Base-by-base conservation (phyloP, 2,797 vertebrate species). In the Gymnocypris eckloni region DNA sequence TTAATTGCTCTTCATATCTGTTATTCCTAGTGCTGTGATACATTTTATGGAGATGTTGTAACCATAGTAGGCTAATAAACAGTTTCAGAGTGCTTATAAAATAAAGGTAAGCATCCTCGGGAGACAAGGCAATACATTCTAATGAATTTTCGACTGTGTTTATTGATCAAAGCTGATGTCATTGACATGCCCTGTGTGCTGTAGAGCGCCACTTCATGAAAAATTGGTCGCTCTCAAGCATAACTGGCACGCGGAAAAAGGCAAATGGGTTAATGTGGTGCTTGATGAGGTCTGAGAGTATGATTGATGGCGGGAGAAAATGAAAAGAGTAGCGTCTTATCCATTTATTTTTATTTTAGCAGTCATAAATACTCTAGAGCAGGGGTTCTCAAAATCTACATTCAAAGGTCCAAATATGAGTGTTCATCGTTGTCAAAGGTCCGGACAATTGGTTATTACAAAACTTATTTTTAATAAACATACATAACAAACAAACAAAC, bases 51-150 rank as follows among this genome's bases (percentile, higher is more conserved):
- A 73, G 69, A 70, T 48, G 69, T 25, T 73, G 33, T 37, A 73
- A 86, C 56, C 81, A 80, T 43, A 52, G n/a, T 73, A 72, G 67
- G 37, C 80, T 54, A 86, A 81, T 86, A 81, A 73, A 80, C 41
- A 25, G 22, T 48, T 86, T 66, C 54, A 66, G 41, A 72, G 69
- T 20, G 69, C 69, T 80, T 41, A 41, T 85, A 79, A 86, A 86
- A 73, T 86, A 80, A 81, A 71, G 41, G 83, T 72, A 79, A 85
- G 66, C 83, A 80, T 61, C 69, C 66, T 48, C 66, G 12, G 50
- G 37, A 59, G 66, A 33, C 66, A n/a, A 11, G 15, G 75, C 73
- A 79, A 73, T 80, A 73, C 28, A 81, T 86, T 66, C 28, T 72
- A 73, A 86, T 86, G 54, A 81, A 72, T 54, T 73, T 79, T 48